Evolutionary conservation across 2,113 vertebrate species (phyloP).

Genomic region (Elephas maximus): DNA sequence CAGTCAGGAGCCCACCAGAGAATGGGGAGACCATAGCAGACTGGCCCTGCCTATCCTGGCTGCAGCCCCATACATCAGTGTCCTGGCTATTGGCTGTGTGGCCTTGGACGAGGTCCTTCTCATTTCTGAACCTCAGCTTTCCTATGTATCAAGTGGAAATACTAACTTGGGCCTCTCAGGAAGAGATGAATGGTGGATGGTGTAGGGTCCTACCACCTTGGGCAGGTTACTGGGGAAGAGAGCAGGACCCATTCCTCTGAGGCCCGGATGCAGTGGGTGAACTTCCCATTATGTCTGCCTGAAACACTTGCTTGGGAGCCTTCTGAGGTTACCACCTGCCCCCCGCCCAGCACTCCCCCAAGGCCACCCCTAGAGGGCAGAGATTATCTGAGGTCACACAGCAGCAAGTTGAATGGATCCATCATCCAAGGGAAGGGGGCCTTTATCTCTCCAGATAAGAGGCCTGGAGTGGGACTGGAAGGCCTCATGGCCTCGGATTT

Average conservation of each 20-base stretch:
- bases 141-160: background rate
- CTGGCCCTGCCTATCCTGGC: background rate
- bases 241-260: background rate
- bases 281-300: background rate
- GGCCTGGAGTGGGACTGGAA: background rate
- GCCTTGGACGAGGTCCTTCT: background rate
- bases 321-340: background rate
- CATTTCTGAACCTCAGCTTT: background rate
- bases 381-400: constrained; percentile 46
- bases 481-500: background rate
- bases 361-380: constrained; percentile 13
- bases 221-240: background rate
- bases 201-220: background rate
- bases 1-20: background rate
- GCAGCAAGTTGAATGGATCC: background rate
- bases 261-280: background rate
- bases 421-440: background rate
- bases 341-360: background rate
- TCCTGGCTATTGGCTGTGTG: background rate
- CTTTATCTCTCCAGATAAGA: constrained; percentile 75
- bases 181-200: background rate
- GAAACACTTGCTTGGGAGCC: background rate
- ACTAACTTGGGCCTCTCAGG: background rate
- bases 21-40: background rate
- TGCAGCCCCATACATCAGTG: background rate